Evolutionary conservation across 2,113 vertebrate genomes (phyloP).

Genomic region (Leptocoma aspasia): DNA sequence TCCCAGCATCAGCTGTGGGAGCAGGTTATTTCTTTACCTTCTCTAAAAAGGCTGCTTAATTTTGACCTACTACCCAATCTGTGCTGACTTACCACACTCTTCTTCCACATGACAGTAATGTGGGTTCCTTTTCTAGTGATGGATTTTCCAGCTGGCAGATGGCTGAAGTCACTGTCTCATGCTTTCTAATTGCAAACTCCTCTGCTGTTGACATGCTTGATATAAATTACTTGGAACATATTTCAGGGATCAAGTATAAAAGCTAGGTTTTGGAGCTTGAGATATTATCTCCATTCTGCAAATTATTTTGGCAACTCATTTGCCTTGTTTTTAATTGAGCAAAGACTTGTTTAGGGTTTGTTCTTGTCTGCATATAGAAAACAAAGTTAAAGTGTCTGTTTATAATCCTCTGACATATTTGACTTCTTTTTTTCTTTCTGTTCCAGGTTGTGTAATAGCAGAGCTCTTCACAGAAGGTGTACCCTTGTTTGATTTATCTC

Average conservation of each 20-base stretch:
- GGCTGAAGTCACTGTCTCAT: neutral
- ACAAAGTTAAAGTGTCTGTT: neutral
- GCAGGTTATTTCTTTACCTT: neutral
- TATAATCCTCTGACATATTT: neutral
- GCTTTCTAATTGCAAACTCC: neutral
- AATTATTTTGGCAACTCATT: neutral
- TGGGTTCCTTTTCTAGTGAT: neutral
- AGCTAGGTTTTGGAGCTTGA: neutral
- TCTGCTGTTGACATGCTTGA: neutral
- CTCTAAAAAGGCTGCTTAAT: neutral
- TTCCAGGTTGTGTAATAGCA: conserved; percentile 92
- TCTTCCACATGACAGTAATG: neutral
- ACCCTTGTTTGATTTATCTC: conserved; percentile 94
- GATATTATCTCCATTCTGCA: neutral
- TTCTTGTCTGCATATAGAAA: neutral
- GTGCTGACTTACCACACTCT: neutral
- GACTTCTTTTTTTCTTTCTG: neutral
- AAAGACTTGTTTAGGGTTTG: neutral
- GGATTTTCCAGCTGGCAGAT: conserved; percentile 6
- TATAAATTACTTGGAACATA: neutral
- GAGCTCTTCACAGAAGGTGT: conserved; percentile 97
- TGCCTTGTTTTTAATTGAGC: neutral
- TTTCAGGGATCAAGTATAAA: neutral
- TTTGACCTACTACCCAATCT: neutral
- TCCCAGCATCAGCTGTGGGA: neutral